These are phyloP conservation scores for Archocentrus centrarchus DNA, from an alignment of 2,113 vertebrate species.

Conservation along the genomic window DNA sequence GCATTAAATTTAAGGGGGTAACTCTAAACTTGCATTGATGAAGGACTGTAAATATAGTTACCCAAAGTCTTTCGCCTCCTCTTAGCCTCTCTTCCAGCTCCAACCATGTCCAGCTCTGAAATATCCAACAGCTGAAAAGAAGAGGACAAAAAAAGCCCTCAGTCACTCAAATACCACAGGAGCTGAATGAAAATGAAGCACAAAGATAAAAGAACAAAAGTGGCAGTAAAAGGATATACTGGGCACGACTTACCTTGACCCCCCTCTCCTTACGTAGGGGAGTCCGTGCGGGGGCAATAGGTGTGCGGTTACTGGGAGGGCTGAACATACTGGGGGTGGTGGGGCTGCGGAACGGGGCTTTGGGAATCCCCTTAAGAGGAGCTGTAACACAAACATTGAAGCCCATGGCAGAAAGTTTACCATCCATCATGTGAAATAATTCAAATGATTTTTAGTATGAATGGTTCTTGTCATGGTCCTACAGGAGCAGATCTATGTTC, in stretches of 20 bases:
- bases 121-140: slow-evolving; percentile 89
- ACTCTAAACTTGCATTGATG: no score
- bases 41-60: slow-evolving; percentile 47
- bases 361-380: slow-evolving; percentile 97
- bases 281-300: slow-evolving; percentile 90
- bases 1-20: no score
- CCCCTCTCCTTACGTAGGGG: slow-evolving; percentile 94
- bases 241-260: slow-evolving; percentile 88
- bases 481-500: neutral
- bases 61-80: slow-evolving; percentile 95
- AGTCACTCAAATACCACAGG: neutral
- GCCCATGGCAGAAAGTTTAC: neutral
- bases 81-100: slow-evolving; percentile 95
- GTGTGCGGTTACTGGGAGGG: slow-evolving; percentile 92
- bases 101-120: slow-evolving; percentile 92
- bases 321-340: slow-evolving; percentile 94
- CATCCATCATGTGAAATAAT: neutral
- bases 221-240: neutral
- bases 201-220: neutral
- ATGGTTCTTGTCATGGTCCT: no score
- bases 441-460: neutral
- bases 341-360: slow-evolving; percentile 94
- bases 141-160: rapidly evolving
- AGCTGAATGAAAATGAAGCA: neutral
- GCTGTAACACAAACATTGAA: slow-evolving; percentile 75